These are phyloP conservation scores for Crepidodera aurea DNA, from an alignment of 2,888 invertebrate genomes.

Conservation along the genomic window DNA sequence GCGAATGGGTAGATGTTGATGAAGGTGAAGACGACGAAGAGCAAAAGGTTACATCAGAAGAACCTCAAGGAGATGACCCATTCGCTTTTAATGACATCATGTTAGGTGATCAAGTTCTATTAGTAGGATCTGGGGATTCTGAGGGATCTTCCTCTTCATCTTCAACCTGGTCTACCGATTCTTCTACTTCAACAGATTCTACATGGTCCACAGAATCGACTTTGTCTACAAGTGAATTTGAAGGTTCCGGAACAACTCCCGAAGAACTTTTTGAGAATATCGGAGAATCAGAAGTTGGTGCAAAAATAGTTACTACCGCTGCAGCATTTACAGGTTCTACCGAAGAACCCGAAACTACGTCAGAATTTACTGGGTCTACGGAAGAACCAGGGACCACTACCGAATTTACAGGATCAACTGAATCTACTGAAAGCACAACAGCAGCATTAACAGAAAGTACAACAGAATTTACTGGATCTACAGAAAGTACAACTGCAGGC, in stretches of 20 bases:
- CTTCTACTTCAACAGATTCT: constrained; percentile 24
- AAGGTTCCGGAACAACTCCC: constrained; percentile 32
- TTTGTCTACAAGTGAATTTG: constrained; percentile 9
- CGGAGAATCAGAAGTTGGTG: constrained; percentile 16
- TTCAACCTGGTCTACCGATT: constrained; percentile 16
- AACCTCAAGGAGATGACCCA: constrained; percentile 21
- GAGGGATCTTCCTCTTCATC: constrained; percentile 1
- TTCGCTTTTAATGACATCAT: constrained; percentile 20
- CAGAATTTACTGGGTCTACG: constrained; percentile 19
- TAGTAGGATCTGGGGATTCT: constrained; percentile 14
- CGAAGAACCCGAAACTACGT: constrained; percentile 20
- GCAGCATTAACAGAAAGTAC: constrained; percentile 33
- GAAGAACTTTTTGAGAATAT: constrained; percentile 4
- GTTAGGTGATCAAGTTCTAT: constrained; percentile 19
- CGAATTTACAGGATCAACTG: constrained; percentile 35
- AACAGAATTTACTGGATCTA: constrained; percentile 21
- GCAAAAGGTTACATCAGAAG: constrained; percentile 2
- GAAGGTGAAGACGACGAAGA: constrained; percentile 45
- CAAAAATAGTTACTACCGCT: constrained; percentile 32
- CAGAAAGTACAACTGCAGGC: constrained; percentile 37
- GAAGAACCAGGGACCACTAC: constrained; percentile 25
- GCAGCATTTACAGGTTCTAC: constrained; percentile 36
- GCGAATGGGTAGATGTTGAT: constrained; percentile 63
- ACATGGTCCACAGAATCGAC: constrained; percentile 13
- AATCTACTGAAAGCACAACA: constrained; percentile 38